Conservation (phyloP, 2,113 vertebrate genomes). For the Tringa solitaria region DNA sequence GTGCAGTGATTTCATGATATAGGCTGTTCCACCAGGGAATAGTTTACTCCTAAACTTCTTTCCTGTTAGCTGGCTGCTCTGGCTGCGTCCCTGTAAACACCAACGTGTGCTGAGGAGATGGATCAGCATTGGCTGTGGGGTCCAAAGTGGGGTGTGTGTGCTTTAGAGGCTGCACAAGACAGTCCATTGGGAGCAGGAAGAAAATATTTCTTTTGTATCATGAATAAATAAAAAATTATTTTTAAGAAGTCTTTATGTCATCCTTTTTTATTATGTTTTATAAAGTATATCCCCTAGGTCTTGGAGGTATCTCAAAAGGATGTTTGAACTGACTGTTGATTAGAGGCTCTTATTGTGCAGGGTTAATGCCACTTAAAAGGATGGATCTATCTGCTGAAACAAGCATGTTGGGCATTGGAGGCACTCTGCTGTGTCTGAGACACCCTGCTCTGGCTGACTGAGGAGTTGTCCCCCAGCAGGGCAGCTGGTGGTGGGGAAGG, state of each 20-base stretch:
- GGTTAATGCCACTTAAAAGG: not conserved
- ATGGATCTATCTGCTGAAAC: not conserved
- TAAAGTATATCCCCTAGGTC: not conserved
- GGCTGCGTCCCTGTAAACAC: not conserved
- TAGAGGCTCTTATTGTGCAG: too few species aligned
- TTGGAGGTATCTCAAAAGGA: not conserved
- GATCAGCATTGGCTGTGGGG: not conserved
- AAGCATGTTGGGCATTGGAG: not conserved
- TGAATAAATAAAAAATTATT: not conserved
- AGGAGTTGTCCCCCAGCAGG: not conserved
- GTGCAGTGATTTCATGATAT: not conserved
- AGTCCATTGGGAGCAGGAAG: not conserved
- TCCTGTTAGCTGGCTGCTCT: not conserved
- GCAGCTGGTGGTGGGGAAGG: not conserved
- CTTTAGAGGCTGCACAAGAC: not conserved
- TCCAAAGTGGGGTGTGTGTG: not conserved
- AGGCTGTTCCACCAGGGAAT: not conserved
- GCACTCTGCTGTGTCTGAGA: not conserved
- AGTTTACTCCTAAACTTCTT: not conserved
- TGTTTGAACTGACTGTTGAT: not conserved
- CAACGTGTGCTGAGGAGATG: not conserved
- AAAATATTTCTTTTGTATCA: not conserved
- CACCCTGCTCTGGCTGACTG: rapidly evolving
- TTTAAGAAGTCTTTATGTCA: not conserved
- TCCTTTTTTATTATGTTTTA: not conserved